Evolutionary conservation across 2,113 vertebrate species (phyloP).

Genomic region (Megaleporinus macrocephalus): DNA sequence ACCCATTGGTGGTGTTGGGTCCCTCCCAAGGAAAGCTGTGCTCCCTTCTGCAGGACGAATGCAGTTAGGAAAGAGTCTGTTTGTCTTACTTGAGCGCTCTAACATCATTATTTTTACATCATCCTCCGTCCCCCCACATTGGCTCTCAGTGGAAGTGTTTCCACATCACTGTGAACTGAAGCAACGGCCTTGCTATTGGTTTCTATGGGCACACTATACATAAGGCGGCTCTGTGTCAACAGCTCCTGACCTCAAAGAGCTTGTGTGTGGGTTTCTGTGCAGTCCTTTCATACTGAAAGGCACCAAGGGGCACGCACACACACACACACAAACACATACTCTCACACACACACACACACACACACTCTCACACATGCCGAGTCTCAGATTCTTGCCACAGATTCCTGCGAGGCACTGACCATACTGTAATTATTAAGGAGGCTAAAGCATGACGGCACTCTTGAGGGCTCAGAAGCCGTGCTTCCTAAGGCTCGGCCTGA

Average conservation of each 20-base stretch:
- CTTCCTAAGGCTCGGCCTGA: conserved; percentile 51
- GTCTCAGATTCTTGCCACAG: conserved; percentile 56
- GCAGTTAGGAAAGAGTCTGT: conserved; percentile 7
- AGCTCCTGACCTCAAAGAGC: conserved; percentile 54
- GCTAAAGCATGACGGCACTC: conserved; percentile 52
- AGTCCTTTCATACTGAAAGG: conserved; percentile 49
- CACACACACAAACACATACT: conserved; percentile 55
- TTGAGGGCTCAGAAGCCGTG: conserved; percentile 45
- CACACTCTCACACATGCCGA: conserved; percentile 43
- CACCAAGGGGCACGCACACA: conserved; percentile 34
- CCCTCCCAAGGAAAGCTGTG: not conserved
- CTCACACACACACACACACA: conserved; percentile 39
- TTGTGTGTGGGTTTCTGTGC: conserved; percentile 45
- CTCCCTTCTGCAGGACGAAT: not conserved
- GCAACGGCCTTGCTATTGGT: conserved; percentile 32
- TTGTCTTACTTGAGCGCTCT: conserved; percentile 31
- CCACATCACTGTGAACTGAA: conserved; percentile 36
- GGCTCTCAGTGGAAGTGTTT: conserved; percentile 28
- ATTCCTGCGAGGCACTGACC: conserved; percentile 58
- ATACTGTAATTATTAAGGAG: conserved; percentile 67
- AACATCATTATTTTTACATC: conserved; percentile 39
- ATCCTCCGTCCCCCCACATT: not conserved
- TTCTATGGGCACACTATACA: conserved; percentile 56
- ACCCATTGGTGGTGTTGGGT: no score
- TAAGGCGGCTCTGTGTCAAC: conserved; percentile 62